phyloP scores from a whole-genome alignment of 2,888 invertebrate species.

The Drosophila mettleri region DNA sequence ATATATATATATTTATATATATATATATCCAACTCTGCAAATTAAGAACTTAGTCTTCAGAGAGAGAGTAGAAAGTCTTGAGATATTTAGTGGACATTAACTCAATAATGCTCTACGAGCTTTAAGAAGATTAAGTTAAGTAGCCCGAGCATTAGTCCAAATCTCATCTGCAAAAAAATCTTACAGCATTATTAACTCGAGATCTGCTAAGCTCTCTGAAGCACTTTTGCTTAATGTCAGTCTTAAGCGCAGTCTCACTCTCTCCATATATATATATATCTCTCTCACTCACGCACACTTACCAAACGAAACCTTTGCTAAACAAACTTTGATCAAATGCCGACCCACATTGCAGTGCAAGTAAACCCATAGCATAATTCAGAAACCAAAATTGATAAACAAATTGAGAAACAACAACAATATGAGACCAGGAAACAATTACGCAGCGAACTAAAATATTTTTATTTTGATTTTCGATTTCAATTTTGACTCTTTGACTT shows the following conservation, averaged over 20 bases:
- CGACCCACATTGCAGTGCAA: conserved; percentile 12
- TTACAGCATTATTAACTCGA: not conserved
- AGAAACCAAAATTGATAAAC: conserved; percentile 23
- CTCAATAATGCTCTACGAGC: not conserved
- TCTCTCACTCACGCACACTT: not conserved
- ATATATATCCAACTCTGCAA: too few species aligned
- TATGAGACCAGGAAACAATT: conserved; percentile 48
- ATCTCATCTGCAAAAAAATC: too few species aligned
- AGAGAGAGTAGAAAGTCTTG: not conserved
- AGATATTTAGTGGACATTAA: not conserved
- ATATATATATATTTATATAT: not conserved
- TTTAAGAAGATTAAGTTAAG: not conserved
- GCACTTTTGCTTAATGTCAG: too few species aligned
- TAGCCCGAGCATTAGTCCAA: not conserved
- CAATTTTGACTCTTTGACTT: conserved; percentile 40
- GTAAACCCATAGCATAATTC: conserved; percentile 16
- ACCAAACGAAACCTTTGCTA: conserved; percentile 6
- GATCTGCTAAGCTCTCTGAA: not conserved
- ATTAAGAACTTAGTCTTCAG: not conserved
- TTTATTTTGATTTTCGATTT: conserved; percentile 30
- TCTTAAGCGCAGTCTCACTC: not conserved
- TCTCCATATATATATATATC: not conserved
- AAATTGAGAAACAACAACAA: conserved; percentile 23
- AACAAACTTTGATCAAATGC: conserved; percentile 34
- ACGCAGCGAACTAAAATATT: conserved; percentile 45